Percentiles rank a stretch among this genome's conserved stretches.
These are phyloP conservation scores for Minunthozetes semirufus DNA, from an alignment of 2,888 invertebrate species.

Conservation along the genomic window DNA sequence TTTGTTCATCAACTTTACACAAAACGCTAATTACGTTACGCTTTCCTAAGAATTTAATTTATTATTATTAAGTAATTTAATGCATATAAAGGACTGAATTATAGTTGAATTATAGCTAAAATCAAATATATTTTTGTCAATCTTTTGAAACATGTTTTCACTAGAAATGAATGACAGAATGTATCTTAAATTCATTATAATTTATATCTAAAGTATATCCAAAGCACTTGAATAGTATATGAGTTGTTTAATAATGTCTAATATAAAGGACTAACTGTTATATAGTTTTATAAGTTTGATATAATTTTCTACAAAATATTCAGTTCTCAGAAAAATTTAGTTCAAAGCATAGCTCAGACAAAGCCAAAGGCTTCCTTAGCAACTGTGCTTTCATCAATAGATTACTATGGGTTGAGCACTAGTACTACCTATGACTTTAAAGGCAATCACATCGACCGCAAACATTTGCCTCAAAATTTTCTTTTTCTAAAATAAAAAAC, in stretches of 20 bases:
- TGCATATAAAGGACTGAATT: constrained; percentile 12
- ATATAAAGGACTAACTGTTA: no score
- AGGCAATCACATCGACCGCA: constrained; percentile 23
- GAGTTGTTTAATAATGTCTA: not conserved
- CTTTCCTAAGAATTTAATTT: constrained; percentile 29
- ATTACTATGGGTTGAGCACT: constrained; percentile 14
- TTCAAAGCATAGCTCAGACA: constrained; percentile 4
- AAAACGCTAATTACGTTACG: constrained; percentile 22
- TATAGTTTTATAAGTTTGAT: constrained; percentile 18
- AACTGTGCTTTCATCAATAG: not conserved
- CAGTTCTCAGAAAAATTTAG: constrained; percentile 21
- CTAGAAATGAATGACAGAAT: constrained; percentile 6
- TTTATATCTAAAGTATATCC: not conserved
- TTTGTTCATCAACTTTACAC: constrained; percentile 20
- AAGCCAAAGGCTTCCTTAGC: constrained; percentile 21
- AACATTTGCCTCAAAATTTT: constrained; percentile 21
- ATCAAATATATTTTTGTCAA: constrained; percentile 20
- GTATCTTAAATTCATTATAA: constrained; percentile 24
- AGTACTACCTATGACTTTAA: constrained; percentile 9
- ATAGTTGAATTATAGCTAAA: not conserved
- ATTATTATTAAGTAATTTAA: constrained; percentile 25
- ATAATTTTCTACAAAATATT: constrained; percentile 16
- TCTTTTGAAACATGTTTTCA: constrained; percentile 26
- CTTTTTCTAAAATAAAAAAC: constrained; percentile 10
- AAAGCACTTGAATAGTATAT: no score